Evolutionary conservation across 30 jellyfish, hydroid and myxozoan species (phyloP).

Genomic region (Cassiopea andromeda): DNA sequence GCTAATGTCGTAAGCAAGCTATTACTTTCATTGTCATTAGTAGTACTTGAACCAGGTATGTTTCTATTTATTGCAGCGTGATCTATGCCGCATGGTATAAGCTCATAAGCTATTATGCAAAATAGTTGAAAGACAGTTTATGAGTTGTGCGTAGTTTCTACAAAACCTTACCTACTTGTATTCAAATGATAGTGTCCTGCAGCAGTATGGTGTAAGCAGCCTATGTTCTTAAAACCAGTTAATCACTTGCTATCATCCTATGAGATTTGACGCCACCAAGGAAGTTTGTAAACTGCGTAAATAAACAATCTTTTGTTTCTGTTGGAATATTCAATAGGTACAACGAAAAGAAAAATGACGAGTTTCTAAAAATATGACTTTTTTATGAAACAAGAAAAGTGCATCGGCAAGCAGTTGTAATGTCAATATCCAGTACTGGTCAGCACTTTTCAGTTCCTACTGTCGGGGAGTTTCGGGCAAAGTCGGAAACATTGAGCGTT

Average conservation of each 20-base stretch:
- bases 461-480: too few relatives aligned
- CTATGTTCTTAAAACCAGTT: not conserved
- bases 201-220: slow-evolving; percentile 4
- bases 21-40: not conserved
- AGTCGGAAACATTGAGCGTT: too few relatives aligned
- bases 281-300: too few relatives aligned
- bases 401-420: not conserved
- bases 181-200: not conserved
- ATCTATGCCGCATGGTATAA: not conserved
- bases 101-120: not conserved
- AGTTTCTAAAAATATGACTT: too few relatives aligned
- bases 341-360: too few relatives aligned
- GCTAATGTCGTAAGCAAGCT: not conserved
- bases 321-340: too few relatives aligned
- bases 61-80: not conserved
- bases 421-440: not conserved
- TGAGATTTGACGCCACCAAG: too few relatives aligned
- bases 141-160: not conserved
- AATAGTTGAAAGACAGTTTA: not conserved
- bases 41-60: not conserved
- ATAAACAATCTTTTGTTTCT: too few relatives aligned
- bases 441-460: not conserved
- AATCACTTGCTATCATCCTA: too few relatives aligned
- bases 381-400: too few relatives aligned
- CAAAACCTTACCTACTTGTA: not conserved